phyloP scores from a whole-genome alignment of 2,113 vertebrate genomes.

The Bagarius yarrelli region DNA sequence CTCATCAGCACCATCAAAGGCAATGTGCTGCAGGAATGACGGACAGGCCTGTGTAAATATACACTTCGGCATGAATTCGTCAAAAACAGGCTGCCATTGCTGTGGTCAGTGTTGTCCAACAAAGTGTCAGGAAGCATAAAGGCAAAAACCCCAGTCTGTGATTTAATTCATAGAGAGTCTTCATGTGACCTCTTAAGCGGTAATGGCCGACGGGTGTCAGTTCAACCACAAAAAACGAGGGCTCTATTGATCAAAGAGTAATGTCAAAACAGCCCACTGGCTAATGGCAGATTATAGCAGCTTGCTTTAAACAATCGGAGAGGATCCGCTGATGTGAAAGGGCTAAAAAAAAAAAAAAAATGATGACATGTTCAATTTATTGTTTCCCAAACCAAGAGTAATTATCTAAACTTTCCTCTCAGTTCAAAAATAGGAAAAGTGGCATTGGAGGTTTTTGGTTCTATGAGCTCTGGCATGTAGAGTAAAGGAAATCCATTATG shows the following conservation, averaged over 20 bases:
- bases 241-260: slow-evolving; percentile 71
- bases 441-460: background rate
- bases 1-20: slow-evolving; percentile 58
- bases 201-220: slow-evolving; percentile 54
- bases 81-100: slow-evolving; percentile 60
- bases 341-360: slow-evolving; percentile 14
- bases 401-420: background rate
- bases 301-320: slow-evolving; percentile 47
- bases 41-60: slow-evolving; percentile 66
- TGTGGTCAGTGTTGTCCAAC: slow-evolving; percentile 72
- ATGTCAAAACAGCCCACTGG: slow-evolving; percentile 67
- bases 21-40: slow-evolving; percentile 46
- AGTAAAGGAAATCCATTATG: slow-evolving; percentile 5
- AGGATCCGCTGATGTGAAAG: slow-evolving; percentile 14
- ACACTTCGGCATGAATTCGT: slow-evolving; percentile 58
- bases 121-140: slow-evolving; percentile 68
- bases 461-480: slow-evolving; percentile 9
- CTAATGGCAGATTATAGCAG: slow-evolving; percentile 49
- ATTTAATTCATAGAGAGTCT: slow-evolving; percentile 67
- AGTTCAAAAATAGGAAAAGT: slow-evolving; percentile 9
- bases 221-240: slow-evolving; percentile 61
- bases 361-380: background rate
- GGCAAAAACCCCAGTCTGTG: slow-evolving; percentile 53
- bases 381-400: background rate
- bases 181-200: slow-evolving; percentile 67